Base-by-base conservation (phyloP, 2,797 vertebrate species). In the Sebastes kiyomatsui region DNA sequence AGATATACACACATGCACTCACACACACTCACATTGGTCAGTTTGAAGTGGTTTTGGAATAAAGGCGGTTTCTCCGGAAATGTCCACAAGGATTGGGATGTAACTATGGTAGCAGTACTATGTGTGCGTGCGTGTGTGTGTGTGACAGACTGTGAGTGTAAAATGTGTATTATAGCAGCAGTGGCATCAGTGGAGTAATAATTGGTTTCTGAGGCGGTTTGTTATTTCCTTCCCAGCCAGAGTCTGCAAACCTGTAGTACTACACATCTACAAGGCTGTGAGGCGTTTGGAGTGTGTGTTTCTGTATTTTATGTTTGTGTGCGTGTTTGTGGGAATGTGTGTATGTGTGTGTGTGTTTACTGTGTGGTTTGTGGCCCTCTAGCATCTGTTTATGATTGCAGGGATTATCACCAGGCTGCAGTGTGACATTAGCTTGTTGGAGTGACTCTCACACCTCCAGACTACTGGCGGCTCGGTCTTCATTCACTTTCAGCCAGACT, bases 301-400 rank as follows among this genome's bases (percentile, higher is more conserved):
- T 80, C 4, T 72, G 49, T 61, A 18, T 67, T 60, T 68, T 55
- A 28, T 84, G 66, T 85, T 59, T 80, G 30, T 68, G 56, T 25
- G 30, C 2, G 49, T 65, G 55, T 74, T 66, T 22, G 18, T 38
- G 65, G 49, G 27, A 58, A 72, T 78, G 79, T 74, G 65, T 35
- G 62, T 66, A 28, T 58, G 46, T 72, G 23, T 72, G 18, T 69
- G 58, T 55, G 65, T 88, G 86, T 92, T 90, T 84, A 90, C 79
- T 84, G 76, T 87, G 88, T 69, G 88, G 88, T 87, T 89, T 91
- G 87, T 89, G 81, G 81, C 83, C 76, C 80, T 86, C 65, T 62
- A 92, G 91, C 90, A 92, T 93, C 93, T 94, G 93, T 95, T 95
- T 93, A 94, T 86, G 92, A 90, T 92, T 88, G 85, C 70, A 68